Conservation (phyloP, 1,140 invertebrate genomes). For the Nasonia longicornis region DNA sequence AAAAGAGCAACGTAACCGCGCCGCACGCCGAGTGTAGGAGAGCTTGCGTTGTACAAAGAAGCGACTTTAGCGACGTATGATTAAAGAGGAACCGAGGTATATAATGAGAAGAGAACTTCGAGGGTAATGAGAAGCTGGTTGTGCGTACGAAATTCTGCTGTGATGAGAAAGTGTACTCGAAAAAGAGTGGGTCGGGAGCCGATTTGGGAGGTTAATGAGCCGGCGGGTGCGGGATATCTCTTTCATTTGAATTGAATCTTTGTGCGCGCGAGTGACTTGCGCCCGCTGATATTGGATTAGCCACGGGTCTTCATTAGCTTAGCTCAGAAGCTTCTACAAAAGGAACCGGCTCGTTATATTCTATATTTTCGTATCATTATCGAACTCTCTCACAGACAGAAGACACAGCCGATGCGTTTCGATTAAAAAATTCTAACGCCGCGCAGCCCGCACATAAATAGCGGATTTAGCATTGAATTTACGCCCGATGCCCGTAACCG, state of each 20-base stretch:
- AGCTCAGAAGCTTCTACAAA: no score
- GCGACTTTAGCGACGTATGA: conserved; percentile 15
- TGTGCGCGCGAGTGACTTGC: conserved; percentile 33
- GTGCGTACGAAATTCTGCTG: conserved; percentile 15
- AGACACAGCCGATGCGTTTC: not conserved
- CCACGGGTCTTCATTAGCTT: not conserved
- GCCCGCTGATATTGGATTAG: conserved; percentile 5
- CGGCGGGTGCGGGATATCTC: not conserved
- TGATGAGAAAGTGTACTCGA: not conserved
- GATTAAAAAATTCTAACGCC: not conserved
- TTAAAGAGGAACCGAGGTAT: not conserved
- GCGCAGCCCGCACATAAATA: not conserved
- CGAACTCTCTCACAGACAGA: not conserved
- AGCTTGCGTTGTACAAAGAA: conserved; percentile 10
- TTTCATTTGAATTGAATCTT: conserved; percentile 29
- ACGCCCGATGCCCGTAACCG: not conserved
- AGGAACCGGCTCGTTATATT: no score
- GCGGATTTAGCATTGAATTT: conserved; percentile 1
- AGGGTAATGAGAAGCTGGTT: conserved; percentile 24
- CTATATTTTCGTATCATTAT: no score
- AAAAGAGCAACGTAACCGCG: conserved; percentile 15
- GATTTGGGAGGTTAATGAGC: conserved; percentile 33
- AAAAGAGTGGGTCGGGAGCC: not conserved
- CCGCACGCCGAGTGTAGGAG: no score
- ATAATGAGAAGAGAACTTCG: not conserved